Base-by-base conservation (phyloP, 2,797 vertebrate genomes). In the Sternotherus odoratus region DNA sequence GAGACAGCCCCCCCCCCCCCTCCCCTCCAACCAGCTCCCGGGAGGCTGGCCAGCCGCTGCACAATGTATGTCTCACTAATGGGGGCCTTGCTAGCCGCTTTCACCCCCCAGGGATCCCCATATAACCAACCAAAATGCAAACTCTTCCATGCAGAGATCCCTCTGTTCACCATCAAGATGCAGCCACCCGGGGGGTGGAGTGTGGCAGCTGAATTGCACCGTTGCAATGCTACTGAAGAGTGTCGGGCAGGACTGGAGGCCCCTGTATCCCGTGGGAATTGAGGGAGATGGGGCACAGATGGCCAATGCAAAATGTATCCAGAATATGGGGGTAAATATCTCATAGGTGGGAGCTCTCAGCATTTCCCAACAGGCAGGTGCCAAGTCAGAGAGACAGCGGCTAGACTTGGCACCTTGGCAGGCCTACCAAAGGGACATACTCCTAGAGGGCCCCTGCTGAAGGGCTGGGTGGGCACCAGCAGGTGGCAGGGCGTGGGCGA, bases 11-110 rank as follows among this genome's bases (percentile, higher is more conserved):
- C n/a, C n/a, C n/a, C n/a, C n/a, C n/a, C n/a, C n/a, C 8, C 23
- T 26, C 50, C 12, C 0, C 51, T 92, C 49, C 48, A 69, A 30
- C 15, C 66, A 51, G 1, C 1, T 23, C 46, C 26, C 12, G 19
- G 54, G 78, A 56, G 78, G 28, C 17, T 48, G 16, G 50, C 60
- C 49, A 77, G 46, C 0, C 0, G 21, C 36, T 60, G 81, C 33
- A 50, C 33, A 1, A 0, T 2, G 16, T 5, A 21, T 63, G 9
- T 28, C 54, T 85, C 0, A 0, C 46, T 82, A 60, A 3, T 46
- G 43, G n/a, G 19, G 54, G 77, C 30, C 24, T 23, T 66, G 2
- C 60, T 4, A 3, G 43, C 43, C 13, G 13, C 26, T 48, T 46
- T 48, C 72, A 28, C 30, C 72, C 72, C 66, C 69, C 43, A 24